These are phyloP conservation scores for Porphyrio hochstetteri DNA, from an alignment of 2,113 vertebrate genomes.

Conservation along the genomic window DNA sequence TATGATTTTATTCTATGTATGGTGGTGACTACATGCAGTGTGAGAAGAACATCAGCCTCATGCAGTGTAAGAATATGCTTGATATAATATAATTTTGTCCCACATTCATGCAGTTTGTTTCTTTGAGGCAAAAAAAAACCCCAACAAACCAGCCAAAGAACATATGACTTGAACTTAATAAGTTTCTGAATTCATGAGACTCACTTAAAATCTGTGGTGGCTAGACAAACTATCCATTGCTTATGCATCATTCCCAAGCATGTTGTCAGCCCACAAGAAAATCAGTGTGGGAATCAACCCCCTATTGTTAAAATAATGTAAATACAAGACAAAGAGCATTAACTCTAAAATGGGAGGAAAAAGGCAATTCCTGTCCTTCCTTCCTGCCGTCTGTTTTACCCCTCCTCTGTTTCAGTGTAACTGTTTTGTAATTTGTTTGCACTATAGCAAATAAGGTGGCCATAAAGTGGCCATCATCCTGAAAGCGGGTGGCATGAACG, in stretches of 20 bases:
- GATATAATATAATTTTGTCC: slow-evolving; percentile 4
- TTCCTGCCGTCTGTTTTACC: slow-evolving; percentile 1
- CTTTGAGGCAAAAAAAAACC: not conserved
- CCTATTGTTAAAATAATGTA: slow-evolving; percentile 29
- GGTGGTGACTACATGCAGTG: not conserved
- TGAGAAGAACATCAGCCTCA: slow-evolving; percentile 8
- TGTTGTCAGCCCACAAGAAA: not conserved
- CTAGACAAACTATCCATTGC: not conserved
- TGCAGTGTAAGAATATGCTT: not conserved
- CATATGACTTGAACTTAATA: not conserved
- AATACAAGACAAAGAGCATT: not conserved
- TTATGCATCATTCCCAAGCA: not conserved
- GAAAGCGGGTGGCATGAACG: not conserved
- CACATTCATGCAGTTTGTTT: not conserved
- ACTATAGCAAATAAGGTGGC: not conserved
- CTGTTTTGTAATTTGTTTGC: too few relatives aligned
- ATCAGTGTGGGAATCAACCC: not conserved
- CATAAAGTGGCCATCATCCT: not conserved
- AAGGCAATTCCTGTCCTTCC: not conserved
- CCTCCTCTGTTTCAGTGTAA: not conserved
- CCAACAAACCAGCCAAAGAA: not conserved
- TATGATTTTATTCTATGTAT: slow-evolving; percentile 1
- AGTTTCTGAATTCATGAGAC: not conserved
- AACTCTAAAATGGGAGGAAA: slow-evolving; percentile 1
- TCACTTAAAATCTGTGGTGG: not conserved